A percentile compares a stretch with the other conserved stretches of the same genome.
phyloP scores from a whole-genome alignment of 2,888 invertebrate genomes.

The Cataglyphis livida region DNA sequence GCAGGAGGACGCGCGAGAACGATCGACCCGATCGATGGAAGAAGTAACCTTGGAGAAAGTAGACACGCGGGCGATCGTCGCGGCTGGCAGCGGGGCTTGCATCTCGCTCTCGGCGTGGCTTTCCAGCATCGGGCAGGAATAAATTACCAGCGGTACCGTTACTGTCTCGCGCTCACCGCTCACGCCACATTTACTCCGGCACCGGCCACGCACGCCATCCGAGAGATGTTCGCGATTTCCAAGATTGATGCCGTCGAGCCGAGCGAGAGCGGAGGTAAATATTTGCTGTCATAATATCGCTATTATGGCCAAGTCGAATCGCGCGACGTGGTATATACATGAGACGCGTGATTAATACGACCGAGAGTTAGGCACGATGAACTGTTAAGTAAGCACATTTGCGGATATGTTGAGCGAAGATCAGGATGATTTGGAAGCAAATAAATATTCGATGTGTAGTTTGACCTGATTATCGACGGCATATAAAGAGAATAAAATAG shows the following conservation, averaged over 20 bases:
- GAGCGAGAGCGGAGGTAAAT: slow-evolving; percentile 52
- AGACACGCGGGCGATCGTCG: slow-evolving; percentile 51
- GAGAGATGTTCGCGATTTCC: slow-evolving; percentile 52
- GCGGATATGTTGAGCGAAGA: not conserved
- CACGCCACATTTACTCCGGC: slow-evolving; percentile 60
- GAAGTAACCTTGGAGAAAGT: slow-evolving; percentile 77
- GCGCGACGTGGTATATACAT: slow-evolving; percentile 7
- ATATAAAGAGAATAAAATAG: not conserved
- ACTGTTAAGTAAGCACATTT: slow-evolving; percentile 44
- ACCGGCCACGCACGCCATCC: slow-evolving; percentile 38
- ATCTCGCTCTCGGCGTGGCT: slow-evolving; percentile 57
- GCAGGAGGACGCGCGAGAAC: slow-evolving; percentile 63
- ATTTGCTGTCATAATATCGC: slow-evolving; percentile 56
- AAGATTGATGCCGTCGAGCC: slow-evolving; percentile 46
- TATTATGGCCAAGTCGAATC: slow-evolving; percentile 39
- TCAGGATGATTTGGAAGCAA: not conserved
- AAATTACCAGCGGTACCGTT: slow-evolving; percentile 74
- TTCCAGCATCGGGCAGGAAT: slow-evolving; percentile 66
- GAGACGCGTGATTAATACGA: slow-evolving; percentile 43
- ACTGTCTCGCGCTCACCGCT: slow-evolving; percentile 65
- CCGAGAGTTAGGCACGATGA: slow-evolving; percentile 34
- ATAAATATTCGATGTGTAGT: not conserved
- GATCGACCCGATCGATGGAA: slow-evolving; percentile 63
- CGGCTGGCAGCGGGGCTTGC: slow-evolving; percentile 35
- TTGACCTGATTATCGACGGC: not conserved